These are phyloP conservation scores for Mastomys natalensis DNA, from an alignment of 2,113 vertebrate species.

Conservation along the genomic window DNA sequence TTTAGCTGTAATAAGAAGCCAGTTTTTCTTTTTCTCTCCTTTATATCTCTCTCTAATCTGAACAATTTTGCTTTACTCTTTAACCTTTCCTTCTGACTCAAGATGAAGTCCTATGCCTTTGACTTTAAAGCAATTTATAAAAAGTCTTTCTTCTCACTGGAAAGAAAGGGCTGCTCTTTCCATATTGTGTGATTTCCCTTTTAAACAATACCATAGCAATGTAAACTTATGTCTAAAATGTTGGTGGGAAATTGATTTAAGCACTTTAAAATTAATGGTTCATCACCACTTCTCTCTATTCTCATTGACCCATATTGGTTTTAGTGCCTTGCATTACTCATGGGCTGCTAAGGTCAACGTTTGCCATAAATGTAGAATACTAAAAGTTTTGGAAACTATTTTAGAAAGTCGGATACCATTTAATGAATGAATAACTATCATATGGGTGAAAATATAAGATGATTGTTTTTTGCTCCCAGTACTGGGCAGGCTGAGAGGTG, in stretches of 20 bases:
- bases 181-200: conserved; percentile 27
- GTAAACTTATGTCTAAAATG: conserved; percentile 27
- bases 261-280: conserved; percentile 51
- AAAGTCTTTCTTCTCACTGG: conserved; percentile 37
- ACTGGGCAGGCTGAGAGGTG: background rate
- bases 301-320: background rate
- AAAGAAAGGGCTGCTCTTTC: background rate
- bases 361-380: conserved; percentile 41
- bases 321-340: conserved; percentile 9
- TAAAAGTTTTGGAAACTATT: background rate
- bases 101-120: conserved; percentile 44
- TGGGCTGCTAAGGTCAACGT: conserved; percentile 45
- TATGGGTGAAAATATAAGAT: background rate
- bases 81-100: conserved; percentile 47
- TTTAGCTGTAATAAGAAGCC: conserved; percentile 75
- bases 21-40: conserved; percentile 74
- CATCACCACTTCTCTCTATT: conserved; percentile 5
- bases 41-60: conserved; percentile 51
- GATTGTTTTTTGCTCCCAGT: background rate
- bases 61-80: conserved; percentile 66
- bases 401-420: background rate
- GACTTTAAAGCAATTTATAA: conserved; percentile 68
- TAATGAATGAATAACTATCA: conserved; percentile 7
- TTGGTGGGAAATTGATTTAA: conserved; percentile 48
- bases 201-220: conserved; percentile 16